These are phyloP conservation scores for Anadara kagoshimensis DNA, from an alignment of 1,140 invertebrate species.

Conservation along the genomic window DNA sequence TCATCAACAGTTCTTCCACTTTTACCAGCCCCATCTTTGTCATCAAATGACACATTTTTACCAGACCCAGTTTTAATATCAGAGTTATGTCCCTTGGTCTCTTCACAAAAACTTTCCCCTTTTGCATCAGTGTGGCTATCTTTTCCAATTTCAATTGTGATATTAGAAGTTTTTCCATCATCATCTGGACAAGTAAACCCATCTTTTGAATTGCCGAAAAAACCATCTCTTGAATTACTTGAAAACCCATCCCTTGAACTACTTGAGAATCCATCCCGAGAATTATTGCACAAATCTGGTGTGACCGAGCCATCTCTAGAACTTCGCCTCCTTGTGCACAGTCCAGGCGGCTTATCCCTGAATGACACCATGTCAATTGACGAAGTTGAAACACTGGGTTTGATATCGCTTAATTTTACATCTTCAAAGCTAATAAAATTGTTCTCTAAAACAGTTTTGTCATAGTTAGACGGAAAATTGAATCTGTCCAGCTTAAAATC, in stretches of 20 bases:
- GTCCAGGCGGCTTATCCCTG: slow-evolving; percentile 18
- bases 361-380: slow-evolving; percentile 27
- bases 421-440: slow-evolving; percentile 34
- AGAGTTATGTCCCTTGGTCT: too few relatives aligned
- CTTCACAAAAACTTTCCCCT: neutral
- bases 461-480: slow-evolving; percentile 57
- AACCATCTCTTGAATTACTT: too few relatives aligned
- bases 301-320: slow-evolving; percentile 24
- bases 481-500: slow-evolving; percentile 49
- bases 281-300: neutral
- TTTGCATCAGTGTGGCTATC: neutral
- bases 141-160: neutral
- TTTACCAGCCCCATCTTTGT: too few relatives aligned
- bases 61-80: too few relatives aligned
- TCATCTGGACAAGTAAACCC: too few relatives aligned
- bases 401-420: slow-evolving; percentile 11
- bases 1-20: neutral
- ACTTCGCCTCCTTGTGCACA: slow-evolving; percentile 29
- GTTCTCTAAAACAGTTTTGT: slow-evolving; percentile 25
- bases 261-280: neutral
- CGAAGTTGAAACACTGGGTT: slow-evolving; percentile 10
- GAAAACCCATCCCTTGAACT: too few relatives aligned
- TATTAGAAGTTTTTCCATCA: too few relatives aligned
- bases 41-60: too few relatives aligned
- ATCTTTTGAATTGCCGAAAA: too few relatives aligned